Percentiles rank a stretch among this genome's conserved stretches.
These are phyloP conservation scores for Pangasius djambal DNA, from an alignment of 2,797 vertebrate species.

Conservation along the genomic window DNA sequence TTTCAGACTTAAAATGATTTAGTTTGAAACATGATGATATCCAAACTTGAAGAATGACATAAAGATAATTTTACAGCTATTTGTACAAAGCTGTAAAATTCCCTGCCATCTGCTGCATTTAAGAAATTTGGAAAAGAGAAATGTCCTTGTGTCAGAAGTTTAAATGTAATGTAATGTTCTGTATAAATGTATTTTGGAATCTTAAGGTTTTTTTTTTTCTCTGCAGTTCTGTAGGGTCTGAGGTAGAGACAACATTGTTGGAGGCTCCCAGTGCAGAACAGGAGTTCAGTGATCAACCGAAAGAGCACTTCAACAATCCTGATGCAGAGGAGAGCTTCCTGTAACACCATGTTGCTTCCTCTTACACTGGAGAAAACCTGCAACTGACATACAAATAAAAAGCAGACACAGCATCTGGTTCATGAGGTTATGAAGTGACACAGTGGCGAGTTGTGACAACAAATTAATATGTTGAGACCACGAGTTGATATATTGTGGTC, in stretches of 20 bases:
- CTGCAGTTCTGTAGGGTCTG: conserved; percentile 26
- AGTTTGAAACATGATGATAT: not conserved
- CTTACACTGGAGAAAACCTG: conserved; percentile 17
- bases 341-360: conserved; percentile 67
- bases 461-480: not conserved
- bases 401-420: not conserved
- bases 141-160: not conserved
- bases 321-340: conserved; percentile 92
- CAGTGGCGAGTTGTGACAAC: not conserved
- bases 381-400: conserved; percentile 23
- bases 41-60: not conserved
- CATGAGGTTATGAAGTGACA: not conserved
- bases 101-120: not conserved
- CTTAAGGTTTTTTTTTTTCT: not conserved
- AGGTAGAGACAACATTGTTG: conserved; percentile 77
- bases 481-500: not conserved
- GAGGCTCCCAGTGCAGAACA: conserved; percentile 80
- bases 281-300: conserved; percentile 70
- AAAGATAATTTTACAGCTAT: not conserved
- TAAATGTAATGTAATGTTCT: no score
- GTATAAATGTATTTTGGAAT: not conserved
- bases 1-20: not conserved
- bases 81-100: not conserved
- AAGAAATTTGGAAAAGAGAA: not conserved
- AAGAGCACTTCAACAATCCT: conserved; percentile 65